phyloP scores from a whole-genome alignment of 2,888 invertebrate species.

The Omphaloscelis lunosa region DNA sequence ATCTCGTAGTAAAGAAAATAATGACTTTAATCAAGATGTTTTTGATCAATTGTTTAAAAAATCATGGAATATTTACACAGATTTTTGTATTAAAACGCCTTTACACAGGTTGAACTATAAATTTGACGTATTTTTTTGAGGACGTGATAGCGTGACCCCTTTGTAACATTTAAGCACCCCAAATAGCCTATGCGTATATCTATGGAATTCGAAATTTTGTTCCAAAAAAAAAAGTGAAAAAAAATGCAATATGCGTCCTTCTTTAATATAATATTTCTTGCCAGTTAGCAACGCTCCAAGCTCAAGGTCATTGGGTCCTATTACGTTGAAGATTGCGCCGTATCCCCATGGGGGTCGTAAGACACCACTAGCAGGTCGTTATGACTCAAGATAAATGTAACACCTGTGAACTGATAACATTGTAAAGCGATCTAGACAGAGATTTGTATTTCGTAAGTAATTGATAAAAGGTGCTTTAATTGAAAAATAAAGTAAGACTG shows the following conservation, averaged over 20 bases:
- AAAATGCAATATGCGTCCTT: not conserved
- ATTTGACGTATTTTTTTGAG: not conserved
- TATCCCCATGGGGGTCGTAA: conserved; percentile 27
- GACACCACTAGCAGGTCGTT: conserved; percentile 13
- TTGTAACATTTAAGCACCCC: not conserved
- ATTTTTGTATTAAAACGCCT: not conserved
- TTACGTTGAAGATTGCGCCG: conserved; percentile 42
- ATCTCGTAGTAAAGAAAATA: no score
- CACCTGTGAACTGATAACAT: conserved; percentile 47
- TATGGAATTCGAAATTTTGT: no score
- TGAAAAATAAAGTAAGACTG: not conserved
- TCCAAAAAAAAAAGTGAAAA: not conserved
- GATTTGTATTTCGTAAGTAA: not conserved
- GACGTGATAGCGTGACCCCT: not conserved
- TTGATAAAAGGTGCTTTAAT: not conserved
- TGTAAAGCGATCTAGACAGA: not conserved
- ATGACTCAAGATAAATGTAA: conserved; percentile 18
- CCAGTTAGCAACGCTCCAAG: conserved; percentile 3
- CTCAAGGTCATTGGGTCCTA: conserved; percentile 38
- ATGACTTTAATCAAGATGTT: no score
- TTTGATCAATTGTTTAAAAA: no score
- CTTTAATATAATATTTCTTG: not conserved
- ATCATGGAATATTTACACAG: not conserved
- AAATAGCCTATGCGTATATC: not conserved
- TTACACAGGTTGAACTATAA: not conserved